Evolutionary conservation across 1,140 invertebrate species (phyloP).

Genomic region (Caenorhabditis brenneri): DNA sequence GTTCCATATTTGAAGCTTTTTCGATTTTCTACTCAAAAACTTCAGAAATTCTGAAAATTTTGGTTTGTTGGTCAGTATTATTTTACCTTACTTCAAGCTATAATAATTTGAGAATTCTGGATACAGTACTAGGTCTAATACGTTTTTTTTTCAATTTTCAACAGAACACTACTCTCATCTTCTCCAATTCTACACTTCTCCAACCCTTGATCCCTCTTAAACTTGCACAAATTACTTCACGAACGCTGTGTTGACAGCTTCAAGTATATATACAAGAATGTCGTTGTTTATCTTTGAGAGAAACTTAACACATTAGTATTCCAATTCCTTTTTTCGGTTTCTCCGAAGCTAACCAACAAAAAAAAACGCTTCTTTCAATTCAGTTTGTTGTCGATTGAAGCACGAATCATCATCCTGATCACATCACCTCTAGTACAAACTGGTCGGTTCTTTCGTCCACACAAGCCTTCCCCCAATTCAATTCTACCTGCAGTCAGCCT

Average conservation of each 20-base stretch:
- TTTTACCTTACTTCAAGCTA: no score
- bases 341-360: not conserved
- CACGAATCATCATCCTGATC: slow-evolving; percentile 34
- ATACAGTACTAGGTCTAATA: no score
- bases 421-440: slow-evolving; percentile 34
- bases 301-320: slow-evolving; percentile 35
- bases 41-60: no score
- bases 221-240: not conserved
- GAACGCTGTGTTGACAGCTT: not conserved
- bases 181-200: no score
- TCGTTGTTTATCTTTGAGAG: slow-evolving; percentile 1
- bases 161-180: no score
- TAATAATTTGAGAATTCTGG: no score
- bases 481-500: slow-evolving; percentile 25
- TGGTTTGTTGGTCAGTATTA: no score
- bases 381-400: slow-evolving; percentile 9
- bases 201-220: no score
- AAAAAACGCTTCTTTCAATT: slow-evolving; percentile 31
- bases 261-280: not conserved
- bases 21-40: no score
- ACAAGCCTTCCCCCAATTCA: slow-evolving; percentile 22
- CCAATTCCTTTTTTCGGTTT: not conserved
- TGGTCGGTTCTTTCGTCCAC: not conserved
- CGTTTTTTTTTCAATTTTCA: no score
- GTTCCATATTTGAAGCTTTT: no score